Evolutionary conservation across 2,888 invertebrate species (phyloP).

Genomic region (Heliconius hortense): DNA sequence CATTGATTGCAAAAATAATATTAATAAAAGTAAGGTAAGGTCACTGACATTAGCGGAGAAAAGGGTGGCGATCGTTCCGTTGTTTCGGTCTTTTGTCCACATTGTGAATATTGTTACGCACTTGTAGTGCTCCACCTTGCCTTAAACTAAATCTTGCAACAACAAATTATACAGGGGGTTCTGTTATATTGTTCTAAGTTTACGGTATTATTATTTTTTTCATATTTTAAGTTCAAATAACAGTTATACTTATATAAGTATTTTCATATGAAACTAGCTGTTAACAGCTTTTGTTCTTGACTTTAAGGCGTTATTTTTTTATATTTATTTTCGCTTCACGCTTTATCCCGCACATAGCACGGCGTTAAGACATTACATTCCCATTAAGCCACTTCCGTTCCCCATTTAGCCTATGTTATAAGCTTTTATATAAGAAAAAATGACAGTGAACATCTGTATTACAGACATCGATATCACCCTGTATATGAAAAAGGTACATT

Average conservation of each 20-base stretch:
- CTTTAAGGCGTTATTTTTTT: neutral
- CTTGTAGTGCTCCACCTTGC: conserved; percentile 68
- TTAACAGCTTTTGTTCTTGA: neutral
- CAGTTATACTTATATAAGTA: neutral
- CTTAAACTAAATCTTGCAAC: conserved; percentile 44
- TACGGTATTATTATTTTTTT: neutral
- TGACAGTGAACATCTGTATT: no score
- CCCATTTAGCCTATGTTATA: neutral
- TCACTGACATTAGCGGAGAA: conserved; percentile 60
- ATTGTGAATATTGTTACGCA: conserved; percentile 67
- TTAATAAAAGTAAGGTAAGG: conserved; percentile 44
- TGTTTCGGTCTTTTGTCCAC: conserved; percentile 61
- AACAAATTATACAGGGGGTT: conserved; percentile 54
- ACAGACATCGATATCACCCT: neutral
- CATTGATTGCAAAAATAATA: conserved; percentile 15
- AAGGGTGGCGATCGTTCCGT: conserved; percentile 54
- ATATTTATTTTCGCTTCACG: no score
- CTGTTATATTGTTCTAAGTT: conserved; percentile 30
- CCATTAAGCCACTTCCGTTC: no score
- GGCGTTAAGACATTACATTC: no score
- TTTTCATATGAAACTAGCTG: neutral
- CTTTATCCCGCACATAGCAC: no score
- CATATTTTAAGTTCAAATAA: neutral
- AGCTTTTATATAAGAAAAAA: neutral
- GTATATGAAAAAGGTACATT: conserved; percentile 7